Evolutionary conservation across 92 coral and sea anemone genomes (phyloP).

Genomic region (Desmophyllum pertusum): DNA sequence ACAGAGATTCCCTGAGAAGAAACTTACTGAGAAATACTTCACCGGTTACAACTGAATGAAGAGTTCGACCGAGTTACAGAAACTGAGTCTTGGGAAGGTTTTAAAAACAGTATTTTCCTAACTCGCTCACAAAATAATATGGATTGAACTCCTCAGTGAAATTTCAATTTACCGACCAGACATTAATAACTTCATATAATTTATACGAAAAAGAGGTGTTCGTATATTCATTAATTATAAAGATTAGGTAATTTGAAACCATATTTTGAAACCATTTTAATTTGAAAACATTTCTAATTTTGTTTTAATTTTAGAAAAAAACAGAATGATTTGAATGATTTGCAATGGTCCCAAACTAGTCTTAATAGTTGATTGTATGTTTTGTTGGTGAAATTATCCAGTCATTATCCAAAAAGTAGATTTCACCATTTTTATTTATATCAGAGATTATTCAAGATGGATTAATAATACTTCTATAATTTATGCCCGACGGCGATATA

Average conservation of each 20-base stretch:
- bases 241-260: too few species aligned
- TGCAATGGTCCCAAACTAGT: too few species aligned
- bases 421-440: background rate
- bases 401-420: background rate
- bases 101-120: background rate
- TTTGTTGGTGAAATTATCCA: background rate
- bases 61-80: background rate
- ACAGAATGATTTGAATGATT: too few species aligned
- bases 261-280: too few species aligned
- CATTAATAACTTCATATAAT: background rate
- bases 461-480: background rate
- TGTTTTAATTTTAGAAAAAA: too few species aligned
- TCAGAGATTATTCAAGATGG: background rate
- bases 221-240: background rate
- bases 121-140: background rate
- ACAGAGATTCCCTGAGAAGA: background rate
- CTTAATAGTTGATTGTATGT: background rate
- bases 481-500: background rate
- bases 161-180: background rate
- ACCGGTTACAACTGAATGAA: too few species aligned
- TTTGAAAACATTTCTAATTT: too few species aligned
- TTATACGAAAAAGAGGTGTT: background rate
- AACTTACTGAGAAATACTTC: too few species aligned
- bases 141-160: too few species aligned
- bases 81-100: too few species aligned